Evolutionary conservation across 1,140 invertebrate species (phyloP).

Genomic region (Philopotamus ludificatus): DNA sequence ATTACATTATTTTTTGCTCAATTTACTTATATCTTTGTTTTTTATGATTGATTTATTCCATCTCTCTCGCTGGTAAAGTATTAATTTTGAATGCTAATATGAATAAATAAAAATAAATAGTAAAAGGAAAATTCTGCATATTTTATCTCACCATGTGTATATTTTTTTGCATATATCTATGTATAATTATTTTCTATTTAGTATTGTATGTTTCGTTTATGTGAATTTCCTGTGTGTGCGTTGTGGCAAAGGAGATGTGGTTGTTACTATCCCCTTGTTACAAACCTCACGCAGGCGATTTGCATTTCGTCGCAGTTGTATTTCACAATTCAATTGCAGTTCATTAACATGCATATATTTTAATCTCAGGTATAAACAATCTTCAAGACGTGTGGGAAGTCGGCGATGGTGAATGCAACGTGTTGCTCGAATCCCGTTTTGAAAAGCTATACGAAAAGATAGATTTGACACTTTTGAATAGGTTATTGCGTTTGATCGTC

Average conservation of each 20-base stretch:
- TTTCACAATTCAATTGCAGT: background rate
- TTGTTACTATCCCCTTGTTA: conserved; percentile 62
- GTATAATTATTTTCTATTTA: too few species aligned
- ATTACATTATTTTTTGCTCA: too few species aligned
- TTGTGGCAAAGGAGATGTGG: conserved; percentile 63
- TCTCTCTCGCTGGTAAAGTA: too few species aligned
- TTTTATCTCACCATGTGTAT: too few species aligned
- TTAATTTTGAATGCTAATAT: too few species aligned
- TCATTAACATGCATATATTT: background rate
- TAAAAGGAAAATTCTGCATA: too few species aligned
- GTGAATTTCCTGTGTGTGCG: conserved; percentile 57
- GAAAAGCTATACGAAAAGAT: conserved; percentile 99
- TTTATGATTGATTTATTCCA: too few species aligned
- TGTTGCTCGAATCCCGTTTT: conserved; percentile 94
- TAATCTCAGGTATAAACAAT: conserved; percentile 82
- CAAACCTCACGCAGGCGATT: conserved; percentile 62
- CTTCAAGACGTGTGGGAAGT: conserved; percentile 99
- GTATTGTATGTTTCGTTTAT: too few species aligned
- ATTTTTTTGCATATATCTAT: too few species aligned
- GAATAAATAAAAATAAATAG: too few species aligned
- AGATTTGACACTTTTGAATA: conserved; percentile 95
- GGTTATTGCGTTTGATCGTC: conserved; percentile 92
- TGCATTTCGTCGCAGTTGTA: background rate
- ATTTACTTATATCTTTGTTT: too few species aligned
- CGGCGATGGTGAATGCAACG: conserved; percentile 96